Base-by-base conservation (phyloP, 2,888 invertebrate genomes). In the Petrolisthes cinctipes region DNA sequence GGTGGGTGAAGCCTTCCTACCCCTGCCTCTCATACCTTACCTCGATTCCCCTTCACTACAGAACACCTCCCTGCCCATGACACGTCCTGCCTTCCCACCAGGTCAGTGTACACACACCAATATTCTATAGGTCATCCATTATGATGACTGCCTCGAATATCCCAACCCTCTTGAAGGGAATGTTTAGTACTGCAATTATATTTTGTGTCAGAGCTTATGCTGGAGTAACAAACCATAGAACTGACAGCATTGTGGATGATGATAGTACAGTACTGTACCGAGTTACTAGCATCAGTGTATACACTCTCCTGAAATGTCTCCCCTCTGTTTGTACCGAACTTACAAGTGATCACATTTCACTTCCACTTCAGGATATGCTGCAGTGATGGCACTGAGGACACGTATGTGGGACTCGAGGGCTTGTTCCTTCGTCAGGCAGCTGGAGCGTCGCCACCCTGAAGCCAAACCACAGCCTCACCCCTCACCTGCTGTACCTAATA, bases 31-130 rank as follows among this genome's bases (percentile, higher is more conserved):
- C 68, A 37, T 85, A 9, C 84, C 84, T 2, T 85, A 85, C 68
- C 23, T 85, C 9, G 84, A 78, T 51, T 85, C 84, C 9, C 84
- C 84, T 5, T 53, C 76, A 5, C 66, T 85, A 4, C 84, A 85
- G 20, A 85, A 85, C 79, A 85, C 84, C 68, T 54, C 66, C 68
- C 68, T 85, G 0, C 23, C 76, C 14, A 54, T 85, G 79, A 68
- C 78, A 11, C 56, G 61, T 11, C 84, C 84, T 4, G 17, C 3
- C 2, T 73, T 85, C 79, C 20, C 17, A 5, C 66, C 53, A 54
- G 79, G 84, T 79, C 14, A 68, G 78, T n/a, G 51, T 61, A 11
- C 61, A 37, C 2, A 2, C 37, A 37, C 37, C 37, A 37, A 37
- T 37, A 37, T 2, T 37, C 37, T 37, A 1, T 37, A 37, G 37